phyloP scores from a whole-genome alignment of 1,140 invertebrate species.

The Rhynchophorus ferrugineus region DNA sequence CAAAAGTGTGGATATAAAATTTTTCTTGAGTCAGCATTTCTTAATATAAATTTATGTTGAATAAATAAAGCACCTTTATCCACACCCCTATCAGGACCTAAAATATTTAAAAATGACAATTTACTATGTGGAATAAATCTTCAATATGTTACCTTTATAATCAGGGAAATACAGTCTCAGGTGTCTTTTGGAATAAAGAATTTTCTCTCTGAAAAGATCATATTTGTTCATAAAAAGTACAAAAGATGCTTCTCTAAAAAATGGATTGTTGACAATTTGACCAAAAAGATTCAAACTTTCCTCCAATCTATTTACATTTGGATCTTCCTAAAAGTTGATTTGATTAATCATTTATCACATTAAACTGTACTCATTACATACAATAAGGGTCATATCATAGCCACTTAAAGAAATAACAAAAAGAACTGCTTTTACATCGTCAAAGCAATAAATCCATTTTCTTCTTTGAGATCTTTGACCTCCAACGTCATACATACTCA shows the following conservation, averaged over 20 bases:
- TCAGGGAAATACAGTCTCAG: constrained; percentile 52
- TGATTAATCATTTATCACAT: neutral
- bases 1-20: constrained; percentile 58
- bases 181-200: constrained; percentile 54
- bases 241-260: constrained; percentile 56
- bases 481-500: constrained; percentile 58
- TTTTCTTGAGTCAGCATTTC: constrained; percentile 50
- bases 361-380: constrained; percentile 29
- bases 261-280: constrained; percentile 59
- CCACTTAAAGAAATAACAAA: constrained; percentile 61
- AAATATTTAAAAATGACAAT: constrained; percentile 17
- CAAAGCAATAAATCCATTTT: constrained; percentile 71
- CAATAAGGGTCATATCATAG: constrained; percentile 58
- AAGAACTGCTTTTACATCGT: constrained; percentile 56
- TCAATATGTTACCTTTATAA: constrained; percentile 45
- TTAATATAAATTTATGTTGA: constrained; percentile 53
- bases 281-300: constrained; percentile 58
- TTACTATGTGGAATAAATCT: constrained; percentile 6
- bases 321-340: constrained; percentile 50
- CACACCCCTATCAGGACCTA: constrained; percentile 57
- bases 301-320: constrained; percentile 54
- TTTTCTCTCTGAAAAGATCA: constrained; percentile 61
- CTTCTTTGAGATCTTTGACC: constrained; percentile 65
- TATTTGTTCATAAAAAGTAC: constrained; percentile 66
- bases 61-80: constrained; percentile 56